Evolutionary conservation across 2,113 vertebrate genomes (phyloP).

Genomic region (Nothoprocta pentlandii): DNA sequence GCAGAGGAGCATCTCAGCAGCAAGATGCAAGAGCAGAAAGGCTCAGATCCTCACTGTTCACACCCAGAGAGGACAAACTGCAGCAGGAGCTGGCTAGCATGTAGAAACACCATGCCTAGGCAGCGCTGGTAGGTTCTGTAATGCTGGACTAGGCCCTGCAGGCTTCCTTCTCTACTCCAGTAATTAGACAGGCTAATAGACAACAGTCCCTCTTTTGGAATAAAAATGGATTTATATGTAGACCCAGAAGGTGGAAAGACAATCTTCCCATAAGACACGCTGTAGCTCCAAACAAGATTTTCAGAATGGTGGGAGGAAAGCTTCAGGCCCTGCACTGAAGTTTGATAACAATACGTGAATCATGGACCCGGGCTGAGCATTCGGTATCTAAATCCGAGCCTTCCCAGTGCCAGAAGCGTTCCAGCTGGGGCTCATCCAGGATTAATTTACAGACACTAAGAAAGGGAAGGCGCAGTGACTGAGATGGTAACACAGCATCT

Average conservation of each 20-base stretch:
- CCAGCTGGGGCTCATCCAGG: not conserved
- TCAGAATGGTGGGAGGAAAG: not conserved
- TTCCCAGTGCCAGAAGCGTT: not conserved
- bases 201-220: not conserved
- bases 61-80: not conserved
- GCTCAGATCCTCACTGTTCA: not conserved
- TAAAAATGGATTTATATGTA: not conserved
- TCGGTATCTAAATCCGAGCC: not conserved
- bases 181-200: not conserved
- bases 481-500: slow-evolving; percentile 16
- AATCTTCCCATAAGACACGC: not conserved
- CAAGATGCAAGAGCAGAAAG: not conserved
- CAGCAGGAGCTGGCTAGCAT: not conserved
- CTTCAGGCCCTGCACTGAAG: not conserved
- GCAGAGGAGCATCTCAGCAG: not conserved
- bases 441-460: slow-evolving; percentile 9
- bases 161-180: not conserved
- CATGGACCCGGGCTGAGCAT: not conserved
- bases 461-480: not conserved
- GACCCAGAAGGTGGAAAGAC: not conserved
- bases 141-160: not conserved
- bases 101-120: not conserved
- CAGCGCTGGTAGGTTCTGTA: not conserved
- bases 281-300: not conserved
- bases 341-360: not conserved